Base-by-base conservation (phyloP, 23 tunicate genomes). In the Styela plicata region DNA sequence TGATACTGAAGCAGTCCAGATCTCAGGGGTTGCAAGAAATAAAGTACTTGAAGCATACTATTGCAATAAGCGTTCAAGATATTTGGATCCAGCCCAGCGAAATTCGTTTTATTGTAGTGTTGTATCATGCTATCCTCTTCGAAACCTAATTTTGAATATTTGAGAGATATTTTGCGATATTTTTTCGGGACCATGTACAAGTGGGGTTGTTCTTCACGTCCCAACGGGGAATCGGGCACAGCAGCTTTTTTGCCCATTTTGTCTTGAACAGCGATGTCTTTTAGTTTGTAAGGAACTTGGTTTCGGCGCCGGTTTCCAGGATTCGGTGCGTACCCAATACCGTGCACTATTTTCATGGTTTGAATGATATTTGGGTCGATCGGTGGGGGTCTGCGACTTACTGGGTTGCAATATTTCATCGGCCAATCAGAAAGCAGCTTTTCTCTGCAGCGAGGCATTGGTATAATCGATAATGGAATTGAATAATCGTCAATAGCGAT, bases 61-160 rank as follows among this genome's bases (percentile, higher is more conserved):
- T 96, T 96, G 85, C 99, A 96, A 63, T 96, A 96, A 19, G 96
- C 91, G 69, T 96, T 96, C 52, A 90, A 89, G 26, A 96, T 87
- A 62, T 96, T 91, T 1, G 99, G 96, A 34, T 96, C 99, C 79
- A 96, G 64, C 0, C 99, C 99, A 23, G 96, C 90, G 73, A 96
- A 96, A 31, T 87, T 85, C 0, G 99, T 96, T 74, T 70, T 84
- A 52, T 96, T 96, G 86, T 96, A 91, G 63, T 91, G 96, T 79
- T 85, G 83, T 22, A 96, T 69, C 92, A 88, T 88, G 35, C 88
- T 92, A 37, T 80, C 83, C 63, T 93, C 89, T 70, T 93, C 98
- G 7, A 85, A 84, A 27, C 93, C 88, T 2, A 88, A 68, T 63
- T 93, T 93, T 31, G 98, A 85, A 73, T 93, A 93, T 75, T 93